Percentiles rank a stretch among this genome's conserved stretches.
These are phyloP conservation scores for Tonatia bakeri DNA, from an alignment of 2,113 vertebrate genomes.

Conservation along the genomic window DNA sequence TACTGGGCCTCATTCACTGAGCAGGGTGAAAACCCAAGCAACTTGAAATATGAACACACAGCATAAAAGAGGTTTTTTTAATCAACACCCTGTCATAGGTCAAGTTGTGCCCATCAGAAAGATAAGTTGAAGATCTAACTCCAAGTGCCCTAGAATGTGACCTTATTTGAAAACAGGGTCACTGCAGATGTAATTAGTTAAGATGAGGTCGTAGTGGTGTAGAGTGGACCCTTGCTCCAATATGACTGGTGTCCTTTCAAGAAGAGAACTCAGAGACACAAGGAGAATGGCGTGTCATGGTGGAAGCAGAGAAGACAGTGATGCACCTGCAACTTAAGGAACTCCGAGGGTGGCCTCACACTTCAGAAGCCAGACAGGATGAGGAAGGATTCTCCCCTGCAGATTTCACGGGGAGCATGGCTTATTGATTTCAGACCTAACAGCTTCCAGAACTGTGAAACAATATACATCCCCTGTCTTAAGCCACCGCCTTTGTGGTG, in stretches of 20 bases:
- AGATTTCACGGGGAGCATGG: neutral
- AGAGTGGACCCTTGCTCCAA: neutral
- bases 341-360: neutral
- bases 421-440: neutral
- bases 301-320: neutral
- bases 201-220: neutral
- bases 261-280: neutral
- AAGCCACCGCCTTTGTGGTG: neutral
- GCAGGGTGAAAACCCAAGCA: neutral
- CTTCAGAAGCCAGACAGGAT: neutral
- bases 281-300: rapidly evolving
- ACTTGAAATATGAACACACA: conserved; percentile 9
- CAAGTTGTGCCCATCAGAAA: neutral
- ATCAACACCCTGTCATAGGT: neutral
- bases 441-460: neutral
- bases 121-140: neutral
- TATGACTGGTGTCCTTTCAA: neutral
- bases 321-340: neutral
- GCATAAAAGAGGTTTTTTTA: neutral
- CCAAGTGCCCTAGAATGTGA: neutral
- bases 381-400: neutral
- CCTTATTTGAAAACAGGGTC: neutral
- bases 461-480: neutral
- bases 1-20: neutral
- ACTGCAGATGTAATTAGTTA: neutral